Conservation (phyloP, 2,888 invertebrate species). For the Catocala sponsa region DNA sequence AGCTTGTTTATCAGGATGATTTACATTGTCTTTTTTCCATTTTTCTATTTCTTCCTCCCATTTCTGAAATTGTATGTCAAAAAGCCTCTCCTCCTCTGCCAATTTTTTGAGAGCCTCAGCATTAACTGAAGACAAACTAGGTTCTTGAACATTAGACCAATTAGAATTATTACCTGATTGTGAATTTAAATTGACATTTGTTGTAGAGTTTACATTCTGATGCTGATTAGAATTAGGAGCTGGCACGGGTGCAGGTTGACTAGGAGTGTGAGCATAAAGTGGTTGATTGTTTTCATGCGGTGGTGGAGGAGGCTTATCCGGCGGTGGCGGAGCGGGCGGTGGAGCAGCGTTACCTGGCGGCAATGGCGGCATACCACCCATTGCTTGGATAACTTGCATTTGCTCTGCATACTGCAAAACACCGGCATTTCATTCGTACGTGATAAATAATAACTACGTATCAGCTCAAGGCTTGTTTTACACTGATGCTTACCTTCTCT, state of each 20-base stretch:
- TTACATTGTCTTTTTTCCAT: slow-evolving; percentile 96
- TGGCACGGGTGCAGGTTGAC: slow-evolving; percentile 51
- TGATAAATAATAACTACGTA: no score
- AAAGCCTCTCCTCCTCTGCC: slow-evolving; percentile 93
- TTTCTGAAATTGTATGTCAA: slow-evolving; percentile 95
- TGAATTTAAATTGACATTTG: slow-evolving; percentile 49
- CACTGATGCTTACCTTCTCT: slow-evolving; percentile 87
- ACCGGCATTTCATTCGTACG: slow-evolving; percentile 4
- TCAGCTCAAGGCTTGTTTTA: not conserved
- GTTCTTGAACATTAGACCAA: slow-evolving; percentile 61
- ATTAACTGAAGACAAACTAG: slow-evolving; percentile 56
- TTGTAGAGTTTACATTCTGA: slow-evolving; percentile 44
- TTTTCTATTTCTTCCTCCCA: slow-evolving; percentile 97
- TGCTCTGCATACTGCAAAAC: slow-evolving; percentile 78
- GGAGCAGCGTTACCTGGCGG: slow-evolving; percentile 67
- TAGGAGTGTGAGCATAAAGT: slow-evolving; percentile 59
- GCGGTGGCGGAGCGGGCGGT: slow-evolving; percentile 61
- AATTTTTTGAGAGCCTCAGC: slow-evolving; percentile 77
- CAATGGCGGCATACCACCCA: slow-evolving; percentile 65
- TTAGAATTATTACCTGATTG: slow-evolving; percentile 67
- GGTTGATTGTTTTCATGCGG: slow-evolving; percentile 82
- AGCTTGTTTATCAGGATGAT: slow-evolving; percentile 96
- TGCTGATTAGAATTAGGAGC: slow-evolving; percentile 48
- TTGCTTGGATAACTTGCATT: slow-evolving; percentile 71
- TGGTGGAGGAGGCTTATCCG: slow-evolving; percentile 69